Conservation (phyloP, 1,140 invertebrate species). For the Pachypeltis micranthus region DNA sequence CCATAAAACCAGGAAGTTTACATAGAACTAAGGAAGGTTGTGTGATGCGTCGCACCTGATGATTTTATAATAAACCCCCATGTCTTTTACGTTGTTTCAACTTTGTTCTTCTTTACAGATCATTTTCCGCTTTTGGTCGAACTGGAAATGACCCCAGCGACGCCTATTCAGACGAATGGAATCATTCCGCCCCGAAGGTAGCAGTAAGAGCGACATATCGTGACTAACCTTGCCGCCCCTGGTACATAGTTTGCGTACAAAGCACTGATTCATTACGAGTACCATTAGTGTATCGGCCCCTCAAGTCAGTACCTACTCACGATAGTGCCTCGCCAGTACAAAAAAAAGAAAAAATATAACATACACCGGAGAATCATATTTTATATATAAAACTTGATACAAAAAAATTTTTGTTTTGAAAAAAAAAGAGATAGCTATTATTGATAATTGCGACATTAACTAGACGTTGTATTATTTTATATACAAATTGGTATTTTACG, state of each 20-base stretch:
- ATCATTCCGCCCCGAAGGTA: constrained; percentile 34
- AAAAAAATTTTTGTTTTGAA: too few species aligned
- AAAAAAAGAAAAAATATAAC: constrained; percentile 5
- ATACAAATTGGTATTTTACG: constrained; percentile 2
- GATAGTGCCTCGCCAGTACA: constrained; percentile 22
- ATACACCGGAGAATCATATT: not conserved
- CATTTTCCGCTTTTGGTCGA: constrained; percentile 93
- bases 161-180: constrained; percentile 27
- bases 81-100: too few species aligned
- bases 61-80: too few species aligned
- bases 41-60: too few species aligned
- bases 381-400: not conserved
- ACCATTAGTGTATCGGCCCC: not conserved
- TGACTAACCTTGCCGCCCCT: not conserved
- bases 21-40: too few species aligned
- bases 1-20: too few species aligned
- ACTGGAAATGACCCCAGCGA: constrained; percentile 66
- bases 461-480: constrained; percentile 6
- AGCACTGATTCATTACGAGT: not conserved
- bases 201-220: constrained; percentile 14
- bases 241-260: not conserved
- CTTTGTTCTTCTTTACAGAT: constrained; percentile 51
- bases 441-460: not conserved
- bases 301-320: constrained; percentile 8
- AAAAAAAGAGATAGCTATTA: constrained; percentile 2